These are phyloP conservation scores for Copidosoma aretas DNA, from an alignment of 2,888 invertebrate genomes.

Conservation along the genomic window DNA sequence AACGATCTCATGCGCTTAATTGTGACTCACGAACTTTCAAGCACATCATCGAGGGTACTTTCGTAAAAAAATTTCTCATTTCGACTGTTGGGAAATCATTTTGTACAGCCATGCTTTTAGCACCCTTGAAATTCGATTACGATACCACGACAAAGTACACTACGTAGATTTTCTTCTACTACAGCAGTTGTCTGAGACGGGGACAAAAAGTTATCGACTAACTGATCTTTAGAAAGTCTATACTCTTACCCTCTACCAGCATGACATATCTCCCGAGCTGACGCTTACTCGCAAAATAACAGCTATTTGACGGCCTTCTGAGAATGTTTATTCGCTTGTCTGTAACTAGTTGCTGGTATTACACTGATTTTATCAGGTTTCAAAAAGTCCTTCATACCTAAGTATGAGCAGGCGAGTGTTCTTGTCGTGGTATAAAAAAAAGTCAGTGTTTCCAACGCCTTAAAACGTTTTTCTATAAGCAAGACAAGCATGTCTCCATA, in stretches of 20 bases:
- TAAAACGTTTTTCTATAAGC: neutral
- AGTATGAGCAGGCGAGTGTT: neutral
- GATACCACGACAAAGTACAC: no score
- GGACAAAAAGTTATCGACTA: neutral
- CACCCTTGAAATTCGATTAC: constrained; percentile 13
- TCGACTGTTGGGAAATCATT: neutral
- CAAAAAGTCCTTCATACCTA: neutral
- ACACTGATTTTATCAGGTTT: neutral
- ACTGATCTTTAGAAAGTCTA: neutral
- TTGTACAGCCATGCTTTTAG: neutral
- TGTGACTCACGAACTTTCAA: neutral
- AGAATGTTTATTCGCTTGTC: no score
- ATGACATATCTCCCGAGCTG: neutral
- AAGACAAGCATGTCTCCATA: neutral
- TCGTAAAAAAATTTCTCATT: neutral
- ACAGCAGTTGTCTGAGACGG: neutral
- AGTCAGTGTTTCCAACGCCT: neutral
- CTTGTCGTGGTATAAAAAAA: neutral
- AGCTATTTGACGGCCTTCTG: neutral
- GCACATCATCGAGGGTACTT: neutral
- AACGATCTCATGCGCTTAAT: neutral
- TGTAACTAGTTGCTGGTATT: neutral
- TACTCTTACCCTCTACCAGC: neutral
- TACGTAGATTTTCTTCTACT: no score
- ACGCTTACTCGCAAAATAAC: neutral